A percentile compares a stretch with the other conserved stretches of the same genome.
Evolutionary conservation across 2,797 vertebrate species (phyloP).

Genomic region (Ctenochaetus hawaiiensis): DNA sequence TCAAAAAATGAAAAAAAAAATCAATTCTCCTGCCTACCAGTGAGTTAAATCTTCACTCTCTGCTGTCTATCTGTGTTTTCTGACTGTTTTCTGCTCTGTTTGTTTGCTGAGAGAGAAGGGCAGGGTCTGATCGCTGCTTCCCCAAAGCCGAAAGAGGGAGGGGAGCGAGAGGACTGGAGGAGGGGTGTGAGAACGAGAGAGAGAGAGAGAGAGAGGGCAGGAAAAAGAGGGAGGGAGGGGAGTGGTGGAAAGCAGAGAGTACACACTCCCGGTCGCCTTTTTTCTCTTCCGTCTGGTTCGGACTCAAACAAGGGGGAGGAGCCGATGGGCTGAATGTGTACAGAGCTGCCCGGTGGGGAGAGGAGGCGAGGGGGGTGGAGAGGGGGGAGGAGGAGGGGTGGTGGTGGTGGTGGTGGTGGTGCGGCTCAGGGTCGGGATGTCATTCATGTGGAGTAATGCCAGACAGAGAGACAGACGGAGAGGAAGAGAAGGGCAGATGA

Average conservation of each 20-base stretch:
- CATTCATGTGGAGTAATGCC: constrained; percentile 54
- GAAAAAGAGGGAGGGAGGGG: constrained; percentile 55
- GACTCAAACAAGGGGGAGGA: constrained; percentile 71
- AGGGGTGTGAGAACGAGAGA: constrained; percentile 63
- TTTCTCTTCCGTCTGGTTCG: constrained; percentile 52
- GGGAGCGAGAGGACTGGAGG: constrained; percentile 66
- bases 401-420: constrained; percentile 36
- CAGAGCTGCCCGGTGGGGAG: constrained; percentile 52
- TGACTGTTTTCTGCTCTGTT: constrained; percentile 53
- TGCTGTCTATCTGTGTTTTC: constrained; percentile 37
- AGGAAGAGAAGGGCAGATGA: constrained; percentile 30
- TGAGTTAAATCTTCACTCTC: constrained; percentile 32
- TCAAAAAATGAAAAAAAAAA: constrained; percentile 21
- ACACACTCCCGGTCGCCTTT: constrained; percentile 53
- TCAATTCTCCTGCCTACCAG: constrained; percentile 28
- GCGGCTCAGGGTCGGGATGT: constrained; percentile 52
- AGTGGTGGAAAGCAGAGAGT: constrained; percentile 59
- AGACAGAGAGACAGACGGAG: constrained; percentile 32
- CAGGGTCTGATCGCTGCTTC: constrained; percentile 78
- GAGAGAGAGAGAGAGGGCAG: constrained; percentile 51
- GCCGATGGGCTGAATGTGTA: constrained; percentile 52
- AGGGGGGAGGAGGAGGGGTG: constrained; percentile 12
- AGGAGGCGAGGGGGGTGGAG: constrained; percentile 32
- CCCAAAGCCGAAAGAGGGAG: constrained; percentile 71
- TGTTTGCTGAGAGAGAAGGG: constrained; percentile 73